Percentiles rank a stretch among this genome's conserved stretches.
Evolutionary conservation across 2,888 invertebrate species (phyloP).

Genomic region (Tetrapedia diversipes): DNA sequence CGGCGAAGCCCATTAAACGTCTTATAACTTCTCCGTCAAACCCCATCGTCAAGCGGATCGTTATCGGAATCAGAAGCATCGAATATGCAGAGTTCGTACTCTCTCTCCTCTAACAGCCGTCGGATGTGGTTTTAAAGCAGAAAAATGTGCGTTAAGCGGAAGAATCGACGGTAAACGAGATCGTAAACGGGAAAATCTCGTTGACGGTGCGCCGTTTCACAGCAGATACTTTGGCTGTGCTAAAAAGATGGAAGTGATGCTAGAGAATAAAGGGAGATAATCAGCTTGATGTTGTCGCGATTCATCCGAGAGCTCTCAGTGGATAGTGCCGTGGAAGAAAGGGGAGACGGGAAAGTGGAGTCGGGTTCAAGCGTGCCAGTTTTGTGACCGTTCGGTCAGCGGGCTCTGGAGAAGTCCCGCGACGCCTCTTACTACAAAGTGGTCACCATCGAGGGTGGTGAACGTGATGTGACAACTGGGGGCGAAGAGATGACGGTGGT

Average conservation of each 20-base stretch:
- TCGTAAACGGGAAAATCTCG: not conserved
- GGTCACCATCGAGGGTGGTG: constrained; percentile 45
- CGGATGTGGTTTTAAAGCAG: not conserved
- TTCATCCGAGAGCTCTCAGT: constrained; percentile 57
- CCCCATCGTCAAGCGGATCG: constrained; percentile 4
- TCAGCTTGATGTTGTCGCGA: constrained; percentile 64
- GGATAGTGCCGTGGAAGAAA: constrained; percentile 46
- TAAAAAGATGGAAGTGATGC: constrained; percentile 9
- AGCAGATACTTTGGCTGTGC: not conserved
- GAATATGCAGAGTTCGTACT: not conserved
- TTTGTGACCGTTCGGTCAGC: constrained; percentile 61
- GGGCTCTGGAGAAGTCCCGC: constrained; percentile 57
- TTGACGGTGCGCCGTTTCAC: not conserved
- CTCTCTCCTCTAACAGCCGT: not conserved
- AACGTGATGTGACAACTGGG: constrained; percentile 54
- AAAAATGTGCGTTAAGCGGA: too few relatives aligned
- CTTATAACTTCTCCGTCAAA: constrained; percentile 10
- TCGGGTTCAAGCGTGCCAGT: constrained; percentile 16
- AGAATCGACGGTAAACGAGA: too few relatives aligned
- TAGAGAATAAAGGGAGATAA: not conserved
- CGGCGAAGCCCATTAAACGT: not conserved
- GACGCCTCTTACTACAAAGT: constrained; percentile 23
- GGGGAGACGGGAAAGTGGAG: constrained; percentile 17
- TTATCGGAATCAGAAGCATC: not conserved
- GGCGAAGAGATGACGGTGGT: constrained; percentile 78